Percentiles rank a stretch among this genome's conserved stretches.
phyloP scores from a whole-genome alignment of 2,888 invertebrate species.

The Congeria kusceri region DNA sequence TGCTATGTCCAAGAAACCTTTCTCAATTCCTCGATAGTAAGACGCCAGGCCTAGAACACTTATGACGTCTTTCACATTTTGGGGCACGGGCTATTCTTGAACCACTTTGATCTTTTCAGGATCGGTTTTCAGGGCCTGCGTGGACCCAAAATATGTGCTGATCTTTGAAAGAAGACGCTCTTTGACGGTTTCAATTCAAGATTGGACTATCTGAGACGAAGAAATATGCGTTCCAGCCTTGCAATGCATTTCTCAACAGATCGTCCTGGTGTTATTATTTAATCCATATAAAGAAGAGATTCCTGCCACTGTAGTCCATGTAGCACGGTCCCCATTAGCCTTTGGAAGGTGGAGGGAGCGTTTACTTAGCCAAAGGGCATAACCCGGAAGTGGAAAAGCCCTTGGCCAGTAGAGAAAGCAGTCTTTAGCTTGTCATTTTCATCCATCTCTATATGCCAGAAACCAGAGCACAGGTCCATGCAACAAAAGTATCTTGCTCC shows the following conservation, averaged over 20 bases:
- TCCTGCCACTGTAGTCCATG: slow-evolving; percentile 14
- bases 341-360: slow-evolving; percentile 27
- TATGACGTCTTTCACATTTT: slow-evolving; percentile 30
- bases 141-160: slow-evolving; percentile 24
- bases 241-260: slow-evolving; percentile 22
- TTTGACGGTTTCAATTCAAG: slow-evolving; percentile 26
- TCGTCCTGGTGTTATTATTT: slow-evolving; percentile 17
- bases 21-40: slow-evolving; percentile 3
- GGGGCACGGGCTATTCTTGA: slow-evolving; percentile 23
- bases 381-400: slow-evolving; percentile 1
- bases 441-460: no score
- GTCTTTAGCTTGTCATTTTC: no score
- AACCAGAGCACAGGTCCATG: no score
- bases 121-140: slow-evolving; percentile 22
- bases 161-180: slow-evolving; percentile 19
- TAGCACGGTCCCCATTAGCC: slow-evolving; percentile 24
- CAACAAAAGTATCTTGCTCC: no score
- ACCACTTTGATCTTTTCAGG: slow-evolving; percentile 38
- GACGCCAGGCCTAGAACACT: slow-evolving; percentile 11
- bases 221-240: neutral
- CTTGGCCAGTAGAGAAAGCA: no score
- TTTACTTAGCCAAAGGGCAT: slow-evolving; percentile 34
- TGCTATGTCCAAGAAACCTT: slow-evolving; percentile 28
- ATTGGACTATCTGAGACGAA: slow-evolving; percentile 7
- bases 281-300: slow-evolving; percentile 22